These are phyloP conservation scores for Malacoraja senta DNA, from an alignment of 2,797 vertebrate genomes.

Conservation along the genomic window DNA sequence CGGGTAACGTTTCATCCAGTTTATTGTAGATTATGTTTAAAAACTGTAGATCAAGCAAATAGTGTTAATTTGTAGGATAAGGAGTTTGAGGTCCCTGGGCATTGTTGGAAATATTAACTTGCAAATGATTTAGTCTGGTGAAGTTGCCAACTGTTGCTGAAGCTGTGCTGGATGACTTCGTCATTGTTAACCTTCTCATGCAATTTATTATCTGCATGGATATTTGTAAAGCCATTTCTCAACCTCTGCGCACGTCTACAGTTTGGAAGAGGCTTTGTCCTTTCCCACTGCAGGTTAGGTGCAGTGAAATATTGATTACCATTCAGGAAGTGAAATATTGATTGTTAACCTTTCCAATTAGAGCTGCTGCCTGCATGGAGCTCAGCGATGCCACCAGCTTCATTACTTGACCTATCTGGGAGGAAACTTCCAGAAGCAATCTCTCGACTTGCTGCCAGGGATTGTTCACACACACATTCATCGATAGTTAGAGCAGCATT, in stretches of 20 bases:
- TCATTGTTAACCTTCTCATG: not conserved
- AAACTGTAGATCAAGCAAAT: constrained; percentile 12
- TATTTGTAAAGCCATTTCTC: not conserved
- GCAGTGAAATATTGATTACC: not conserved
- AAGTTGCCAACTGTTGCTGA: not conserved
- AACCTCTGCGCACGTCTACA: not conserved
- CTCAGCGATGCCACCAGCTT: not conserved
- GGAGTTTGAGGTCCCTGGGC: not conserved
- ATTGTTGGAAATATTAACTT: not conserved
- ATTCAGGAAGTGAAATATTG: not conserved
- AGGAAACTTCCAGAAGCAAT: not conserved
- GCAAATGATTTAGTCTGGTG: not conserved
- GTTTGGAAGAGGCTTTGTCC: not conserved
- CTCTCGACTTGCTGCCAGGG: too few relatives aligned
- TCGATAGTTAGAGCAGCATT: too few relatives aligned
- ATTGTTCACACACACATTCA: too few relatives aligned
- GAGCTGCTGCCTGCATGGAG: not conserved
- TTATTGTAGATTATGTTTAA: not conserved
- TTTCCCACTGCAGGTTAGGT: not conserved
- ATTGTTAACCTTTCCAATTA: not conserved
- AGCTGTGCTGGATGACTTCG: not conserved
- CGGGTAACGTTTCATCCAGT: not conserved
- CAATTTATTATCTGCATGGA: not conserved
- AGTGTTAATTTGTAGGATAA: not conserved
- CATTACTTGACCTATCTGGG: not conserved